phyloP scores from a whole-genome alignment of 2,797 vertebrate species.

The Malurus splendens region DNA sequence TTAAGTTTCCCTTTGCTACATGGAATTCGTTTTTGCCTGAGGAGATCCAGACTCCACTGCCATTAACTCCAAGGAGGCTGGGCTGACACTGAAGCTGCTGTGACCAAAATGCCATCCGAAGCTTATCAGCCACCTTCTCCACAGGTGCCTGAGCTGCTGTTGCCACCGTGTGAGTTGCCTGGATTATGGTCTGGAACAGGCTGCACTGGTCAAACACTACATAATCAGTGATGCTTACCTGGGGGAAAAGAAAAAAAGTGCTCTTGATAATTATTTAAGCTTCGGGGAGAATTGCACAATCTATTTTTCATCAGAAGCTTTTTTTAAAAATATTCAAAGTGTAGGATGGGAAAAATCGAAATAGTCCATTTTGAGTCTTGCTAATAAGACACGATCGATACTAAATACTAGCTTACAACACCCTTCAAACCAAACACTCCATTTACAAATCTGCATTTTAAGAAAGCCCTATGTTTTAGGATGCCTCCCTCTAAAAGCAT shows the following conservation, averaged over 20 bases:
- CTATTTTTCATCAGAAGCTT: not conserved
- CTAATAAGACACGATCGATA: not conserved
- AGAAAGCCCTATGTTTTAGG: not conserved
- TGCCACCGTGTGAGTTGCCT: constrained; percentile 90
- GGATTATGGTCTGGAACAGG: constrained; percentile 90
- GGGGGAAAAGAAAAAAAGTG: not conserved
- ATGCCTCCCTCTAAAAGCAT: not conserved
- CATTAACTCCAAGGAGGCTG: constrained; percentile 85
- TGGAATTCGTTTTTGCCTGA: constrained; percentile 93
- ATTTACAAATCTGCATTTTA: not conserved
- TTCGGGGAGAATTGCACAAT: not conserved
- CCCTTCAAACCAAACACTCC: not conserved
- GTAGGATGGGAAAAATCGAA: not conserved
- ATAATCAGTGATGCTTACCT: constrained; percentile 97
- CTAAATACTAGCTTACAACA: not conserved
- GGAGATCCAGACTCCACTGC: constrained; percentile 90
- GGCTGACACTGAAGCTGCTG: constrained; percentile 93
- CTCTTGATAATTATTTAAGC: not conserved
- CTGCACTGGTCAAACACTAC: constrained; percentile 95
- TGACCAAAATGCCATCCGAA: constrained; percentile 89
- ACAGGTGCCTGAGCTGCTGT: constrained; percentile 88
- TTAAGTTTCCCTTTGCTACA: constrained; percentile 87
- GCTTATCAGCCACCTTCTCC: constrained; percentile 87
- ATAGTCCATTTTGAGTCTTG: not conserved
- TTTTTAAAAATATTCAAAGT: not conserved